These are phyloP conservation scores for Solenopsis invicta DNA, from an alignment of 1,140 invertebrate species.

Conservation along the genomic window DNA sequence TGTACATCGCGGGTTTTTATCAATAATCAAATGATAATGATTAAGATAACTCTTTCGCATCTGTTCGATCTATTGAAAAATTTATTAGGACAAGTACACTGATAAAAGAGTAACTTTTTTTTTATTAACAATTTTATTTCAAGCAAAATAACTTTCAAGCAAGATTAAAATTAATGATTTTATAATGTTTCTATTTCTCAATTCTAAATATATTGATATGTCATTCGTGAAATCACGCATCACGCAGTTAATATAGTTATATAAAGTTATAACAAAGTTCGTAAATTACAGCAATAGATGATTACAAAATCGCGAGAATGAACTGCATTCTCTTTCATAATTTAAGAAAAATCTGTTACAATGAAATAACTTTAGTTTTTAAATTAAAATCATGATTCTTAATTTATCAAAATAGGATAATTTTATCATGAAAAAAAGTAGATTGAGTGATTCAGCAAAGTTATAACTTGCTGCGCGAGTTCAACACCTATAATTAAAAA, in stretches of 20 bases:
- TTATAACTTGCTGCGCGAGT: too few relatives aligned
- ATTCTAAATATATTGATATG: neutral
- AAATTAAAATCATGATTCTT: neutral
- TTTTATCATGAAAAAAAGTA: too few relatives aligned
- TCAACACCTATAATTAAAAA: too few relatives aligned
- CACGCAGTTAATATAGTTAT: neutral
- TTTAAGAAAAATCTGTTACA: neutral
- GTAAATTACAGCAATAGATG: neutral
- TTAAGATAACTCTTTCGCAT: neutral
- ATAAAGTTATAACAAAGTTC: neutral
- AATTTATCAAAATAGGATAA: neutral
- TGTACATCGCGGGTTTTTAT: neutral
- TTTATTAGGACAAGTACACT: neutral
- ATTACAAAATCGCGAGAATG: neutral
- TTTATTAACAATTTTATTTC: neutral
- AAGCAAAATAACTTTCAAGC: neutral
- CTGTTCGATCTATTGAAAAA: conserved; percentile 7
- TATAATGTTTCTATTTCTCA: neutral
- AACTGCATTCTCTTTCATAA: neutral
- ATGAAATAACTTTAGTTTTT: neutral
- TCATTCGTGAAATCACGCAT: neutral
- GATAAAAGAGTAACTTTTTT: neutral
- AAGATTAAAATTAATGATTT: neutral
- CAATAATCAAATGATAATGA: neutral
- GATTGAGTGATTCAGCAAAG: too few relatives aligned